phyloP scores from a whole-genome alignment of 1,140 invertebrate species.

The Zaprionus davidi region DNA sequence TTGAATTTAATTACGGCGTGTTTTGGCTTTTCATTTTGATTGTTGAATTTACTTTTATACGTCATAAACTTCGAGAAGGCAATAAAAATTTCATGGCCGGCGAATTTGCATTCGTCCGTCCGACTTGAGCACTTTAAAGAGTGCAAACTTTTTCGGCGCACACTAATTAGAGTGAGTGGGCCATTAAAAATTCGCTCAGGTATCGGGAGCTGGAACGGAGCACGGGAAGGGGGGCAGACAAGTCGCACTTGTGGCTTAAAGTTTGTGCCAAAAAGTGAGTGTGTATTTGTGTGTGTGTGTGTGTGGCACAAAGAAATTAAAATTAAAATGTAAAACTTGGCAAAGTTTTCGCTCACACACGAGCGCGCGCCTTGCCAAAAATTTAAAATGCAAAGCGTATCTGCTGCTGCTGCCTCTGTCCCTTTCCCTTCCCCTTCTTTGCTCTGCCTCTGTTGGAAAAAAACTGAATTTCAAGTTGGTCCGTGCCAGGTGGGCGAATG shows the following conservation, averaged over 20 bases:
- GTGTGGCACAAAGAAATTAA: conserved; percentile 68
- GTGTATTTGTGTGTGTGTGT: conserved; percentile 4
- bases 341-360: conserved; percentile 56
- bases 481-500: conserved; percentile 63
- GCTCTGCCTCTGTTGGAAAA: conserved; percentile 7
- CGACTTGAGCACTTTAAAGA: conserved; percentile 44
- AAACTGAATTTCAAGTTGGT: conserved; percentile 72
- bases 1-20: conserved; percentile 77
- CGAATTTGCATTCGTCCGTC: conserved; percentile 13
- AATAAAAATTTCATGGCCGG: conserved; percentile 60
- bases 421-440: not conserved
- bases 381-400: conserved; percentile 76
- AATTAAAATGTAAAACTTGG: conserved; percentile 80
- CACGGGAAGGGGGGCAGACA: not conserved
- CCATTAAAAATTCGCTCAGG: conserved; percentile 70
- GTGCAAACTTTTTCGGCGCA: conserved; percentile 48
- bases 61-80: conserved; percentile 66
- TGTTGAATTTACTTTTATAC: conserved; percentile 69
- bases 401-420: not conserved
- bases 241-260: conserved; percentile 59
- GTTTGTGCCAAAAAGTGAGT: conserved; percentile 53
- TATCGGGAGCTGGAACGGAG: not conserved
- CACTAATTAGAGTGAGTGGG: conserved; percentile 74
- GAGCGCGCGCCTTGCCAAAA: conserved; percentile 34
- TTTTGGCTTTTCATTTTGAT: conserved; percentile 72